A percentile compares a stretch with the other conserved stretches of the same genome.
Evolutionary conservation across 2,113 vertebrate genomes (phyloP).

Genomic region (Limnothrissa miodon): DNA sequence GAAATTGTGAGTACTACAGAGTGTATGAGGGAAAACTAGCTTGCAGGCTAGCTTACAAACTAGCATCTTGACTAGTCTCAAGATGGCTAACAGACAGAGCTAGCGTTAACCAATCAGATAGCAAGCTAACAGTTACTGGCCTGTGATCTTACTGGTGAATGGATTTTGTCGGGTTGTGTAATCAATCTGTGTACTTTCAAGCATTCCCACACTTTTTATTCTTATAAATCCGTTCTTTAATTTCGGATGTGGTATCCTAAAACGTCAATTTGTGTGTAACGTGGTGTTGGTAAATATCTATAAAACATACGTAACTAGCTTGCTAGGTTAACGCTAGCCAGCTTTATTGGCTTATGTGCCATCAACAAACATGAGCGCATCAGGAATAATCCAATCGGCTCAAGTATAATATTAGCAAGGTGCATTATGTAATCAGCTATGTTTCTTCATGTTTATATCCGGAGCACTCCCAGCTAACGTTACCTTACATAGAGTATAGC

Average conservation of each 20-base stretch:
- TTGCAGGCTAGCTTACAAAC: conserved; percentile 26
- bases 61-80: conserved; percentile 3
- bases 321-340: conserved; percentile 4
- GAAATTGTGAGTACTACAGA: conserved; percentile 7
- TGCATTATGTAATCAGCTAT: conserved; percentile 20
- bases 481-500: background rate
- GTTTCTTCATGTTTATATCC: conserved; percentile 22
- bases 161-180: background rate
- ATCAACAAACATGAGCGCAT: conserved; percentile 38
- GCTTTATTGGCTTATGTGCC: conserved; percentile 22
- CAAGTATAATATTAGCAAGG: conserved; percentile 28
- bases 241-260: background rate
- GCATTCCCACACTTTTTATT: background rate
- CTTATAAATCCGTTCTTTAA: background rate
- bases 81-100: conserved; percentile 8
- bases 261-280: background rate
- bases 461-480: background rate
- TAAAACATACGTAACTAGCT: background rate
- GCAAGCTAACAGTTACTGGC: conserved; percentile 3
- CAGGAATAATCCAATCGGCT: conserved; percentile 38
- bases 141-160: conserved; percentile 16
- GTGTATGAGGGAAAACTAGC: conserved; percentile 16
- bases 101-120: conserved; percentile 10
- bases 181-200: background rate
- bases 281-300: background rate